Conservation (phyloP, 2,113 vertebrate species). For the Colius striatus region DNA sequence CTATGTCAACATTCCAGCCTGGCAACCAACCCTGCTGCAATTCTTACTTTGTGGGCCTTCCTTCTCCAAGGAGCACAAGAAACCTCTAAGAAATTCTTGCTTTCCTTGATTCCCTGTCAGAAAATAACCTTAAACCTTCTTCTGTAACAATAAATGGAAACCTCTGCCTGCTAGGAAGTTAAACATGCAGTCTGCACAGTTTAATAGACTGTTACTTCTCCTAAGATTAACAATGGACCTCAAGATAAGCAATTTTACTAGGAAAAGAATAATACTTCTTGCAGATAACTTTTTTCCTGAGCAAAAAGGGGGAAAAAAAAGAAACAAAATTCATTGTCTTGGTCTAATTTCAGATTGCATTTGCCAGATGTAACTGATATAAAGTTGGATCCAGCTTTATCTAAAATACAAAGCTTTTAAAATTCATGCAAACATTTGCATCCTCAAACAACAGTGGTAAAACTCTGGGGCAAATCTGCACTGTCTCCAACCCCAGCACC, state of each 20-base stretch:
- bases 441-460: no score
- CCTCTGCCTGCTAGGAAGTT: background rate
- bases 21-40: background rate
- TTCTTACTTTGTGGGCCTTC: background rate
- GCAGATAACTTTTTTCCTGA: background rate
- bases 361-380: background rate
- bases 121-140: background rate
- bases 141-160: background rate
- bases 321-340: background rate
- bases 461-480: background rate
- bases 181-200: background rate
- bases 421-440: background rate
- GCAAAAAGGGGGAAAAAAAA: background rate
- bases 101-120: background rate
- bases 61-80: background rate
- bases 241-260: background rate
- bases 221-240: background rate
- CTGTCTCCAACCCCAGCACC: accelerated
- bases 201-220: accelerated
- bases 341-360: background rate
- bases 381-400: background rate
- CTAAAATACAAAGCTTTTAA: background rate
- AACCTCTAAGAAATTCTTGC: background rate
- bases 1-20: accelerated
- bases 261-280: background rate